Conservation (phyloP, 2,113 vertebrate genomes). For the Ailuropoda melanoleuca region DNA sequence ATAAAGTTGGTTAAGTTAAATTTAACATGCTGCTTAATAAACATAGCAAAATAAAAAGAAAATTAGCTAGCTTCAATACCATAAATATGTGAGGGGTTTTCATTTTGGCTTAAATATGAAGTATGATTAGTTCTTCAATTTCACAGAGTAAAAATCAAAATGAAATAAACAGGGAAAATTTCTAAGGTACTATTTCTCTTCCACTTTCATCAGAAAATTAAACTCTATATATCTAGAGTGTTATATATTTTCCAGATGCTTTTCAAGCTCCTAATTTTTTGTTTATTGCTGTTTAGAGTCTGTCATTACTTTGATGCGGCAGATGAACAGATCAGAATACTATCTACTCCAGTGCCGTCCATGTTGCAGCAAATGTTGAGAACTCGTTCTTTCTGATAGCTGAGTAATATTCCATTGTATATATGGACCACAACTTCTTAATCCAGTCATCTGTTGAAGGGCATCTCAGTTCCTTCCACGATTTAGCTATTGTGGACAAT, state of each 20-base stretch:
- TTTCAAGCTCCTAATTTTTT: constrained; percentile 52
- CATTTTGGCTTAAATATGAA: constrained; percentile 1
- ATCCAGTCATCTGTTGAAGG: too few species aligned
- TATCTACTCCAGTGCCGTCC: neutral
- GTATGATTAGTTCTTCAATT: constrained; percentile 25
- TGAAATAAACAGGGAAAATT: constrained; percentile 29
- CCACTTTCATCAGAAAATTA: constrained; percentile 45
- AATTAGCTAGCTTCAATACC: neutral
- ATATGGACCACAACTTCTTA: too few species aligned
- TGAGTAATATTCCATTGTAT: too few species aligned
- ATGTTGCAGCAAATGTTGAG: too few species aligned
- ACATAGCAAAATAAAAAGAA: constrained; percentile 1
- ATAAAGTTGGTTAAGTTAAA: neutral
- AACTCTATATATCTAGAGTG: neutral
- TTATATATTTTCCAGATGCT: constrained; percentile 20
- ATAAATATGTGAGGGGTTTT: neutral
- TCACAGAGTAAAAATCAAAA: constrained; percentile 32
- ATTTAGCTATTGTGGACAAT: too few species aligned
- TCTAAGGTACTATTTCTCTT: constrained; percentile 17
- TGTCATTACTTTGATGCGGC: constrained; percentile 17
- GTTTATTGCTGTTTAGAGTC: neutral
- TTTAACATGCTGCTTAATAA: constrained; percentile 10
- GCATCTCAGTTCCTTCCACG: too few species aligned
- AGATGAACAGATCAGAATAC: constrained; percentile 35
- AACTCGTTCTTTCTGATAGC: too few species aligned